Evolutionary conservation across 1,140 invertebrate species (phyloP).

Genomic region (Frieseomelitta varia): DNA sequence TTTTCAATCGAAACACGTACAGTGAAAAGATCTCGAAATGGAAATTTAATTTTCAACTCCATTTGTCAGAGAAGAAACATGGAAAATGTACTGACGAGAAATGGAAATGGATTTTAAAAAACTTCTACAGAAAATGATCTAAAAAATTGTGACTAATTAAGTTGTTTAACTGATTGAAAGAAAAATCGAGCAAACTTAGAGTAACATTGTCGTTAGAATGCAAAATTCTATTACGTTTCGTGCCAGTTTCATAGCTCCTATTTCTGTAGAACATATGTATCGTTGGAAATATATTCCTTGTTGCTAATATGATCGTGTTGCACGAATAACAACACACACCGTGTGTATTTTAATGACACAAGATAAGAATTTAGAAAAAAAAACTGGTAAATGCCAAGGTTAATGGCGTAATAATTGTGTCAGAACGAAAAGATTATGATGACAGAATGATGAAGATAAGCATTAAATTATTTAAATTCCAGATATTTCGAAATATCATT

Average conservation of each 20-base stretch:
- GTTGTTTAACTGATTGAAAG: not conserved
- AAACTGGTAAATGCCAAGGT: not conserved
- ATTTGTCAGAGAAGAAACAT: not conserved
- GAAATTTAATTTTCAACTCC: not conserved
- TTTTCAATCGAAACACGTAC: not conserved
- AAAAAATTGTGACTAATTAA: not conserved
- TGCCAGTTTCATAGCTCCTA: not conserved
- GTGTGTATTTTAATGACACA: no score
- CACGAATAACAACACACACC: not conserved
- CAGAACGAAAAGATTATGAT: not conserved
- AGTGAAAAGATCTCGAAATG: not conserved
- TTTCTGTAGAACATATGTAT: not conserved
- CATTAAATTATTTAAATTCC: not conserved
- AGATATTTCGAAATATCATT: not conserved
- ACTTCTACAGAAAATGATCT: not conserved
- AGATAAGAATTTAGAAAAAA: no score
- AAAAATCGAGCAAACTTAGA: not conserved
- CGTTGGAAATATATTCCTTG: not conserved
- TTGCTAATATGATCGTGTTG: not conserved
- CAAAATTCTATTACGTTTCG: not conserved
- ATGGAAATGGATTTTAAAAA: not conserved
- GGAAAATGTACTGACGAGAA: not conserved
- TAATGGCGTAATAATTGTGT: not conserved
- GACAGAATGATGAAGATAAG: not conserved
- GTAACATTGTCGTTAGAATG: not conserved